A percentile compares a stretch with the other conserved stretches of the same genome.
These are phyloP conservation scores for Peromyscus eremicus DNA, from an alignment of 2,797 vertebrate species.

Conservation along the genomic window DNA sequence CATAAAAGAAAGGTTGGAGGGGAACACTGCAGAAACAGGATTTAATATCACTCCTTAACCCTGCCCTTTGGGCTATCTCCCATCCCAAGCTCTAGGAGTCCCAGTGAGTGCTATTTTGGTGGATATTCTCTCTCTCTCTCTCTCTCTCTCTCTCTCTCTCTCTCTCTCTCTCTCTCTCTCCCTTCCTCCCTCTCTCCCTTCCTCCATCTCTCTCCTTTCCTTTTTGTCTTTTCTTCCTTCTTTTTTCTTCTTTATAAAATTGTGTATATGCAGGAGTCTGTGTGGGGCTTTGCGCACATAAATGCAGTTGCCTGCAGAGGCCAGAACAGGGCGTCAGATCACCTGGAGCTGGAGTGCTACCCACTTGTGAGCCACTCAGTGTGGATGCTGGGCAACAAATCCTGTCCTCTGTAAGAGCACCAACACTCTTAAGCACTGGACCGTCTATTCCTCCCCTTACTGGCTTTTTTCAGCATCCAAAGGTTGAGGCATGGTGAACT, in stretches of 20 bases:
- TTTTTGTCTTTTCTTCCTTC: background rate
- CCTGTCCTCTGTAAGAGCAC: background rate
- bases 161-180: accelerated
- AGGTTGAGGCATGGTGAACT: background rate
- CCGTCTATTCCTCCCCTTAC: background rate
- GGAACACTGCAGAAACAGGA: background rate
- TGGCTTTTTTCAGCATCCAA: background rate
- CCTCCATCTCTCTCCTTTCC: background rate
- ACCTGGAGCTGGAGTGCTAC: background rate
- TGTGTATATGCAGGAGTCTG: background rate
- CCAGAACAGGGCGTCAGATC: background rate
- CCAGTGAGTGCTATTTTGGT: background rate
- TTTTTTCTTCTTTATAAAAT: background rate
- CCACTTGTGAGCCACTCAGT: background rate
- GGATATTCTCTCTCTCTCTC: background rate
- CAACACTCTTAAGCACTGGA: background rate
- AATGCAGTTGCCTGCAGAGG: background rate
- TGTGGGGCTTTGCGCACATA: background rate
- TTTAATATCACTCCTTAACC: background rate
- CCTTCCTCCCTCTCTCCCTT: background rate
- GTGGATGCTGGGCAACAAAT: no score
- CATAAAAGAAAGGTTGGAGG: background rate
- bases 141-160: background rate
- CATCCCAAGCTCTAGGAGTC: background rate
- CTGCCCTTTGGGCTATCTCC: no score